Evolutionary conservation across 92 coral and sea anemone species (phyloP), one percentile per base, ranked within the genome.

Genomic region (Virgularia gustaviana): DNA sequence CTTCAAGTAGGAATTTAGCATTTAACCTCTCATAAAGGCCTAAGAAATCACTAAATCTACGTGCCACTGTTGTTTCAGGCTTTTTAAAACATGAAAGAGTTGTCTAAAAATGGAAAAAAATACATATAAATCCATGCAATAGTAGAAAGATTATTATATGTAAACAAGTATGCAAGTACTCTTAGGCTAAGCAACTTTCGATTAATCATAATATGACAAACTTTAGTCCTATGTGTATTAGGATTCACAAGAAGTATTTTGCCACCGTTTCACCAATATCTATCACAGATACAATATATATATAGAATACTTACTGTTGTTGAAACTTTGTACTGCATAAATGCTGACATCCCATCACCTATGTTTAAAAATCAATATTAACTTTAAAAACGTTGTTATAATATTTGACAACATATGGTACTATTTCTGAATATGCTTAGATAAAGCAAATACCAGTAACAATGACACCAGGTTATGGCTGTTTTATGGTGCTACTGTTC

Each of bases 281-380:
- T 36, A 31, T 28, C 25, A 2, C 9, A 20, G 20, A 18, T 29
- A 29, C 24, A 22, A 23, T 34, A 12, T 12, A 63, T 28, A 63
- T 33, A 15, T 31, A 7, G 2, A 8, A 6, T 27, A 65, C 6
- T 27, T 63, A 91, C 97, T 86, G 68, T 81, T 41, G 98, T 92
- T 29, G 85, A 81, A 51, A 92, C 98, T 72, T 78, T 87, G 56
- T 89, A 92, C 44, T 81, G 86, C 91, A 92, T 88, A 66, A 85
- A 92, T 8, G 98, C 95, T 8, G 86, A 81, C 98, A 92, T 92
- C 9, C 98, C 98, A 79, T 92, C 98, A 64, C 97, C 97, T 90
- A 54, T n/a, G n/a, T n/a, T n/a, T n/a, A n/a, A n/a, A n/a, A n/a
- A n/a, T n/a, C n/a, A n/a, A n/a, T n/a, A n/a, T n/a, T n/a, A n/a